Evolutionary conservation across 2,797 vertebrate genomes (phyloP).

Genomic region (Sebastes steindachneri): DNA sequence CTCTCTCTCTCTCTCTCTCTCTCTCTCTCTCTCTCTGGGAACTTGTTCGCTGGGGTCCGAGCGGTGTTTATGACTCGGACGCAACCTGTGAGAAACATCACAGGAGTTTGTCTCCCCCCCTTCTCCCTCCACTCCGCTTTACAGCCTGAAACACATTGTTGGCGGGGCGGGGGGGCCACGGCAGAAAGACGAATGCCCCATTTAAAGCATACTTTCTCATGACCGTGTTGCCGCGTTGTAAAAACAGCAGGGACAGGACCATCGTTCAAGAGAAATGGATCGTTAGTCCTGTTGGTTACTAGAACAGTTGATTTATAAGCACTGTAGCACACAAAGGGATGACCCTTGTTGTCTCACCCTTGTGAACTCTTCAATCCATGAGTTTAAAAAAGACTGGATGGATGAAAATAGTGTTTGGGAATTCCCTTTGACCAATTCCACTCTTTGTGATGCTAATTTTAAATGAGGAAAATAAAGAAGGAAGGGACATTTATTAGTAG

Average conservation of each 20-base stretch:
- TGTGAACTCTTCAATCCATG: slow-evolving; percentile 17
- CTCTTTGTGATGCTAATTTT: slow-evolving; percentile 42
- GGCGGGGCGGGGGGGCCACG: neutral
- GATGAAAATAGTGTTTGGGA: slow-evolving; percentile 31
- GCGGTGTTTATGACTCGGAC: slow-evolving; percentile 54
- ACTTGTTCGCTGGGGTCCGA: slow-evolving; percentile 32
- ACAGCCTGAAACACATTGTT: slow-evolving; percentile 64
- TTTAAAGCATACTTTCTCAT: slow-evolving; percentile 56
- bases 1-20: neutral
- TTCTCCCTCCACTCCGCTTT: slow-evolving; percentile 45
- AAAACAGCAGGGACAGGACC: slow-evolving; percentile 36
- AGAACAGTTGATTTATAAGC: slow-evolving; percentile 40
- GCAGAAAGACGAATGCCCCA: slow-evolving; percentile 43
- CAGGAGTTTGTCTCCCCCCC: slow-evolving; percentile 25
- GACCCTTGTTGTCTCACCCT: slow-evolving; percentile 17
- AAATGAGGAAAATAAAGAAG: slow-evolving; percentile 16
- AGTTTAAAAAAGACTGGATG: slow-evolving; percentile 6
- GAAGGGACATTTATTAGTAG: slow-evolving; percentile 19
- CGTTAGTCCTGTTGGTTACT: slow-evolving; percentile 2
- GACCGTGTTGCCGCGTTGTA: slow-evolving; percentile 49
- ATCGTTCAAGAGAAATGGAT: slow-evolving; percentile 20
- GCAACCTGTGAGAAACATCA: slow-evolving; percentile 76
- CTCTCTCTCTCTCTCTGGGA: slow-evolving; percentile 28
- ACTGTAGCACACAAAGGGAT: slow-evolving; percentile 14
- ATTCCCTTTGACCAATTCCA: slow-evolving; percentile 5